Evolutionary conservation across 2,113 vertebrate genomes (phyloP), one percentile per base, ranked within the genome.

Genomic region (Tyrannus savana): DNA sequence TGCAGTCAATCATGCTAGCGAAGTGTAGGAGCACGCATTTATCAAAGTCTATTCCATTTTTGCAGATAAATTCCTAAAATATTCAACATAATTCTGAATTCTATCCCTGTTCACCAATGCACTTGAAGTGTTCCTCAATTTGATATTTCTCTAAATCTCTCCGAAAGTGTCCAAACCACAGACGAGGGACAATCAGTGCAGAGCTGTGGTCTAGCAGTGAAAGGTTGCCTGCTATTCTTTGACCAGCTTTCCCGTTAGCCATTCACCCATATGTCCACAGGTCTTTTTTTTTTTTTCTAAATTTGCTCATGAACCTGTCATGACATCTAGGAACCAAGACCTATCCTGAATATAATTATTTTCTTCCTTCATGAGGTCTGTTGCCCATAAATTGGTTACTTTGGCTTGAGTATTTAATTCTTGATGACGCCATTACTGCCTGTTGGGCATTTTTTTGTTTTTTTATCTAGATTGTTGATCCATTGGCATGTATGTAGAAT

Each of bases 51-150:
- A n/a, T 30, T n/a, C 35, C 2, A 0, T 7, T 85, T 89, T 52
- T 75, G 19, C 42, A 53, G 67, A 73, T 31, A 76, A 85, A 88
- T 49, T 90, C 71, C 67, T 76, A 50, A 73, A 62, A 62, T 58
- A 64, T 78, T 79, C 46, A 18, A 31, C 12, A 27, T 55, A 25
- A 73, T 73, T 87, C 30, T 78, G 67, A 72, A 71, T 77, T 80
- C n/a, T 42, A 62, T 21, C 33, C n/a, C 73, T 87, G 42, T 27
- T 50, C 39, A 81, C 50, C 19, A 59, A 25, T 6, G 21, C 62
- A 75, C 24, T 64, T 47, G 35, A 72, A 44, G 27, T n/a, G 10
- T 75, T 92, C 81, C 63, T 25, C 39, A 30, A 10, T 46, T 46
- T 49, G 41, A 6, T 77, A 30, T 81, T 84, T 77, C 50, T 69